These are phyloP conservation scores for Trinorchestia longiramus DNA, from an alignment of 1,140 invertebrate species.

Conservation along the genomic window DNA sequence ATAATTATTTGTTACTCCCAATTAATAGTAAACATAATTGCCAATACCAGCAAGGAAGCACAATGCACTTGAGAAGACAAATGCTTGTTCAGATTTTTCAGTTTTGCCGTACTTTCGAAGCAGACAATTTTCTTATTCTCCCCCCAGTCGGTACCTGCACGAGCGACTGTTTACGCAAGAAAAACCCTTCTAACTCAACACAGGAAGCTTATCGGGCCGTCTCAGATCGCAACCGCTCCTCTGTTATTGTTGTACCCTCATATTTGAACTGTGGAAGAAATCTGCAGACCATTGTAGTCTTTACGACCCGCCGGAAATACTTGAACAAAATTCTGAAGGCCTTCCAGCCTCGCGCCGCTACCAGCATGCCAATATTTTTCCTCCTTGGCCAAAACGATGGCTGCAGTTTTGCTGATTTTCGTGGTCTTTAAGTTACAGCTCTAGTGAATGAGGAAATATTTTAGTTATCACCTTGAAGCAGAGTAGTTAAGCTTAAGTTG, in stretches of 20 bases:
- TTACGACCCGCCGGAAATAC: background rate
- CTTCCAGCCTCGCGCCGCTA: background rate
- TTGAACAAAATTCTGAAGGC: background rate
- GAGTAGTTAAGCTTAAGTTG: background rate
- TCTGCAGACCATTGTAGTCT: background rate
- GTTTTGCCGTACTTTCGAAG: background rate
- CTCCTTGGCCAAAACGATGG: background rate
- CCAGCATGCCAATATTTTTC: background rate
- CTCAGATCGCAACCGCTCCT: background rate
- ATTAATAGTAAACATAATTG: background rate
- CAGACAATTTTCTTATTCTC: too few relatives aligned
- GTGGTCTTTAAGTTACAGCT: background rate
- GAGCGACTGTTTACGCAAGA: too few relatives aligned
- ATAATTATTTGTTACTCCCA: too few relatives aligned
- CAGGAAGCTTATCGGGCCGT: background rate
- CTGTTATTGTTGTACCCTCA: background rate
- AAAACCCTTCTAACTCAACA: background rate
- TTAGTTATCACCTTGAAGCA: background rate
- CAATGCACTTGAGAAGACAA: background rate
- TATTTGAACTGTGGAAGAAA: background rate
- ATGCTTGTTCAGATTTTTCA: background rate
- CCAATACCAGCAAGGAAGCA: background rate
- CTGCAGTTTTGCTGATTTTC: background rate
- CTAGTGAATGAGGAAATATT: background rate
- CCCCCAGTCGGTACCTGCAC: too few relatives aligned